phyloP scores from a whole-genome alignment of 2,888 invertebrate species.

The Philereme transversata region DNA sequence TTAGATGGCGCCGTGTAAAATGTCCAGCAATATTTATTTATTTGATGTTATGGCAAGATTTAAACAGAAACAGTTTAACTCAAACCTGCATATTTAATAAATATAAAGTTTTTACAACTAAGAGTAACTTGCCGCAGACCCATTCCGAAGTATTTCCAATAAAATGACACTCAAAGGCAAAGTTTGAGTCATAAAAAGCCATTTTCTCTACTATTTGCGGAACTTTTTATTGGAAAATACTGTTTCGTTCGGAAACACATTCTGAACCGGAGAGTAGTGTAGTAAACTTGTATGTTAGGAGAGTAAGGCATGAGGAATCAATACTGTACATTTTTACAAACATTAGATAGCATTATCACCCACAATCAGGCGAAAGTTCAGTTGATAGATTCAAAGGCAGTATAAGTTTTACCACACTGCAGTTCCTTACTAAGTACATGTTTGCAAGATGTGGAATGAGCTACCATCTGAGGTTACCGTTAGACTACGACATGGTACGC shows the following conservation, averaged over 20 bases:
- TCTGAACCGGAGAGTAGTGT: constrained; percentile 28
- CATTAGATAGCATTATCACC: too few relatives aligned
- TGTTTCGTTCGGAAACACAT: constrained; percentile 43
- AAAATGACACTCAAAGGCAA: constrained; percentile 57
- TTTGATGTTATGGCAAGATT: too few relatives aligned
- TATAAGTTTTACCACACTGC: too few relatives aligned
- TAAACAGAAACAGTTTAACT: constrained; percentile 2
- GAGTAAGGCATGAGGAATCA: constrained; percentile 16
- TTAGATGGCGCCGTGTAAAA: too few relatives aligned
- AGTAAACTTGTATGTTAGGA: constrained; percentile 27
- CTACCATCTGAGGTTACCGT: too few relatives aligned
- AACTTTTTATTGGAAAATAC: constrained; percentile 50
- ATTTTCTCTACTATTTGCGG: constrained; percentile 52
- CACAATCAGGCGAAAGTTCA: too few relatives aligned
- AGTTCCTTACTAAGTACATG: too few relatives aligned
- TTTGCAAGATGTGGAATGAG: too few relatives aligned
- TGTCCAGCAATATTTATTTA: too few relatives aligned
- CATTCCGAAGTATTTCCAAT: constrained; percentile 54
- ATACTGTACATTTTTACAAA: background rate
- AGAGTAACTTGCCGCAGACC: constrained; percentile 38
- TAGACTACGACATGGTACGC: too few relatives aligned
- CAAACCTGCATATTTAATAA: constrained; percentile 37
- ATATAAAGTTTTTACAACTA: constrained; percentile 36
- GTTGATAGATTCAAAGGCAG: too few relatives aligned
- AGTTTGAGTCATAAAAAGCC: constrained; percentile 57